A percentile compares a stretch with the other conserved stretches of the same genome.
Evolutionary conservation across 2,888 invertebrate species (phyloP).

Genomic region (Metalampra italica): DNA sequence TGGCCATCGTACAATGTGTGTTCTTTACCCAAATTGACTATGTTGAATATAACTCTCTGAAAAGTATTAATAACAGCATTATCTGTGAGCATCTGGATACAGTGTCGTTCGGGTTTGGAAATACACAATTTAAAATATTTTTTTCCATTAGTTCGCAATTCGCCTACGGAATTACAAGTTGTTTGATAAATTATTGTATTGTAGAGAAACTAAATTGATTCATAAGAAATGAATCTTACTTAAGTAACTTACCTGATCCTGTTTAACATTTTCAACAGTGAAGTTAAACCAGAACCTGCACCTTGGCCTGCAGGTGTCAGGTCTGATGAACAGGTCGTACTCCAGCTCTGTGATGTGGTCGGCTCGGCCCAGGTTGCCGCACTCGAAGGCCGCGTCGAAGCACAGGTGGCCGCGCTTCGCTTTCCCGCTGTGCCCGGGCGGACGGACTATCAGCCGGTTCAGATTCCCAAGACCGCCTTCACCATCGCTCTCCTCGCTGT

Average conservation of each 20-base stretch:
- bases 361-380: slow-evolving; percentile 97
- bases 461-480: slow-evolving; percentile 97
- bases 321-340: slow-evolving; percentile 96
- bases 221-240: no score
- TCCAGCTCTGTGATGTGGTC: slow-evolving; percentile 96
- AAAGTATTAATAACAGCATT: slow-evolving; percentile 32
- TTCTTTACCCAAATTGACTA: slow-evolving; percentile 97
- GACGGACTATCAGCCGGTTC: slow-evolving; percentile 90
- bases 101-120: no score
- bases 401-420: slow-evolving; percentile 97
- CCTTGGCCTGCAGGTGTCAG: slow-evolving; percentile 97
- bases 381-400: slow-evolving; percentile 98
- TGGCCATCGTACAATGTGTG: slow-evolving; percentile 92
- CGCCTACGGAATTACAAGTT: no score
- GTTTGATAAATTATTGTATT: no score
- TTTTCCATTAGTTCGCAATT: no score
- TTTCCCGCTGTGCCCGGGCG: slow-evolving; percentile 95
- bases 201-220: no score
- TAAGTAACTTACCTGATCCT: slow-evolving; percentile 91
- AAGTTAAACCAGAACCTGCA: slow-evolving; percentile 98
- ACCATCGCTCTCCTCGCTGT: slow-evolving; percentile 94
- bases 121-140: no score
- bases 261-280: slow-evolving; percentile 95
- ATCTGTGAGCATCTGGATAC: no score
- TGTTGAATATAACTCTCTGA: slow-evolving; percentile 96